phyloP scores from a whole-genome alignment of 1,140 invertebrate species.

The Formica exsecta region DNA sequence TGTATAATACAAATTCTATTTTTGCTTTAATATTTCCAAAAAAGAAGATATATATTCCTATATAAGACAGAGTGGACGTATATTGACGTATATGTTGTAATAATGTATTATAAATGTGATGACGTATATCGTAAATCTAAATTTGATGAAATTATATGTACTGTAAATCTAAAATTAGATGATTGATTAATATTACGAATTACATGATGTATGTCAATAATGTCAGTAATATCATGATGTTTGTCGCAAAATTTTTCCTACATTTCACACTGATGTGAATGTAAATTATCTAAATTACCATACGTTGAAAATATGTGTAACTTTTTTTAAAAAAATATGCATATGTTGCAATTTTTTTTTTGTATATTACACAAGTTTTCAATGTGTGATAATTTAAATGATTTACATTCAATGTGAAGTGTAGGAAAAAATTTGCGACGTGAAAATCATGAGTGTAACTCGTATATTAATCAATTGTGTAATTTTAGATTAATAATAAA shows the following conservation, averaged over 20 bases:
- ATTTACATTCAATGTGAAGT: not conserved
- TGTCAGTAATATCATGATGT: not conserved
- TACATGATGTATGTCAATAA: not conserved
- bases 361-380: not conserved
- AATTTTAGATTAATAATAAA: constrained; percentile 6
- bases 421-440: not conserved
- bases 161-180: not conserved
- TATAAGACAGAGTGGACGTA: not conserved
- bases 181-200: constrained; percentile 9
- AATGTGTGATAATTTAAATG: not conserved
- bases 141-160: no score
- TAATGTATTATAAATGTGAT: no score
- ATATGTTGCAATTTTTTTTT: not conserved
- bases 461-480: not conserved
- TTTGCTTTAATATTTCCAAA: not conserved
- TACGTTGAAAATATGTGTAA: not conserved
- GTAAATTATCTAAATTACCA: not conserved
- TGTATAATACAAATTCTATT: not conserved
- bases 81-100: no score
- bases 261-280: not conserved
- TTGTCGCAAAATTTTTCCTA: not conserved
- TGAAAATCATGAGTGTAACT: not conserved
- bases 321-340: not conserved
- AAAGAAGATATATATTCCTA: not conserved
- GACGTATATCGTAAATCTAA: no score